These are phyloP conservation scores for Plecotus auritus DNA, from an alignment of 2,113 vertebrate species.

Conservation along the genomic window DNA sequence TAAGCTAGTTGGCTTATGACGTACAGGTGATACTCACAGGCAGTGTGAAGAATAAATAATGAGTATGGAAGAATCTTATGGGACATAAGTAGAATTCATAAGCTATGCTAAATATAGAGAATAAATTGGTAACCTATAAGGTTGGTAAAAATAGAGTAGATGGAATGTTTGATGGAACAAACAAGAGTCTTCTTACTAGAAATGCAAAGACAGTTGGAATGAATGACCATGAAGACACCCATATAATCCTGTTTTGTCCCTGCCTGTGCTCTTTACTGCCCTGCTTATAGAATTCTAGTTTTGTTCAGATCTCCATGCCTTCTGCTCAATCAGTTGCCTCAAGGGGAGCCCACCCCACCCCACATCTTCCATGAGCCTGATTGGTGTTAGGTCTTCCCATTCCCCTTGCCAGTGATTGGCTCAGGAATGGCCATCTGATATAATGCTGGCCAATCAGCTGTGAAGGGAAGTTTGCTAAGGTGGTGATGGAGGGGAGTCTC, in stretches of 20 bases:
- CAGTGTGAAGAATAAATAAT: neutral
- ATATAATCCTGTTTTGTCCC: neutral
- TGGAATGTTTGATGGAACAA: neutral
- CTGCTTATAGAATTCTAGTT: neutral
- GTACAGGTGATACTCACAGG: neutral
- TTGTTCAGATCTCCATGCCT: neutral
- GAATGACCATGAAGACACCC: neutral
- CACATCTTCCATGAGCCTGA: neutral
- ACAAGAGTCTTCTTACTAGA: neutral
- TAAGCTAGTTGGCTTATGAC: neutral
- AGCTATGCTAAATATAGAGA: neutral
- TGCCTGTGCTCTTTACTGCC: neutral
- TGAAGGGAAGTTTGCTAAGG: neutral
- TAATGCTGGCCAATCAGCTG: neutral
- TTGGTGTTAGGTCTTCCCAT: neutral
- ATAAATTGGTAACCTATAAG: neutral
- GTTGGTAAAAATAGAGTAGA: neutral
- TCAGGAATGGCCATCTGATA: neutral
- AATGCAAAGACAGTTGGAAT: neutral
- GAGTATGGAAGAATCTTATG: neutral
- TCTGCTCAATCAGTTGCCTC: neutral
- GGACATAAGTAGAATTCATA: neutral
- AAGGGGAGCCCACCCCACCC: neutral
- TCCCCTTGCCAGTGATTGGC: neutral
- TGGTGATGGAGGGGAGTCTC: neutral